Evolutionary conservation across 1,140 invertebrate genomes (phyloP).

Genomic region (Colletes latitarsis): DNA sequence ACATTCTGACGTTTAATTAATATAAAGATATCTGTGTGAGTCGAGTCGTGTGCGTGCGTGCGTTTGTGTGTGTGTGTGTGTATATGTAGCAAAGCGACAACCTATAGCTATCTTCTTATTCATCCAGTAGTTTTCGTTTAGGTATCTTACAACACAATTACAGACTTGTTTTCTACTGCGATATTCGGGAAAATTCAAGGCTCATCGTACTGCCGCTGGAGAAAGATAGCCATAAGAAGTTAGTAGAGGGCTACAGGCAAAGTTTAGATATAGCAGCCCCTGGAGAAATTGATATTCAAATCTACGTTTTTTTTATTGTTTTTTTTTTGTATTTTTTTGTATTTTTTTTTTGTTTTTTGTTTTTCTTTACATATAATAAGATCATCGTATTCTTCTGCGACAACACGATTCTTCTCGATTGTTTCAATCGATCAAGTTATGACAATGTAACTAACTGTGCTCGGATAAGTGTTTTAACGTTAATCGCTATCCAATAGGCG

Average conservation of each 20-base stretch:
- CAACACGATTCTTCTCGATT: conserved; percentile 24
- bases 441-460: conserved; percentile 26
- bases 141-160: conserved; percentile 38
- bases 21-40: conserved; percentile 41
- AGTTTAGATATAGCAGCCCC: conserved; percentile 66
- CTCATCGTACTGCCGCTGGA: conserved; percentile 56
- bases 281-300: conserved; percentile 68
- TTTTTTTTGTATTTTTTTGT: conserved; percentile 12
- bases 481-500: conserved; percentile 23
- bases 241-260: conserved; percentile 70
- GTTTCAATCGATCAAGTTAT: conserved; percentile 38
- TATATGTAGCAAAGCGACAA: conserved; percentile 58
- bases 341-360: not conserved
- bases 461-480: conserved; percentile 18
- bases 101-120: conserved; percentile 69
- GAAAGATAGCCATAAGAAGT: conserved; percentile 68
- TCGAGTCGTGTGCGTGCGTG: conserved; percentile 29
- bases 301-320: conserved; percentile 50
- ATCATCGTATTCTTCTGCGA: conserved; percentile 6
- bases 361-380: conserved; percentile 9
- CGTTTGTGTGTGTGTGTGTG: too few species aligned
- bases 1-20: conserved; percentile 15
- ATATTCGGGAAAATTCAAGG: conserved; percentile 56
- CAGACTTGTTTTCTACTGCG: conserved; percentile 54
- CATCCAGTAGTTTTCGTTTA: conserved; percentile 43